Evolutionary conservation across 2,888 invertebrate genomes (phyloP).

Genomic region (Helleia helle): DNA sequence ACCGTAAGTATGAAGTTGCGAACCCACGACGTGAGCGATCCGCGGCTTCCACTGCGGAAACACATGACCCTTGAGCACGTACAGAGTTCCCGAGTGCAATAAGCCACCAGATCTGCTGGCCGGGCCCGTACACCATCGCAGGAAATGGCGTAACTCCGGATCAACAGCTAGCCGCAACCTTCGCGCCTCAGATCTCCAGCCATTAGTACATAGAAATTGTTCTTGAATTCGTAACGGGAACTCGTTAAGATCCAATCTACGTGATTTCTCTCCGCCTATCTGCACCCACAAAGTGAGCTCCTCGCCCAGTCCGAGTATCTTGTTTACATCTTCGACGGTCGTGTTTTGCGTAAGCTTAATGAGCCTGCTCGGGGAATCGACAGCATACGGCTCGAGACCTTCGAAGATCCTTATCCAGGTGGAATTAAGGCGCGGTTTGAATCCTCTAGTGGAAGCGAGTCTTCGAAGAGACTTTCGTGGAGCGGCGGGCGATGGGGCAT

Average conservation of each 20-base stretch:
- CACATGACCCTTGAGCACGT: constrained; percentile 78
- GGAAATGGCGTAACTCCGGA: constrained; percentile 75
- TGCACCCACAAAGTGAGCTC: constrained; percentile 70
- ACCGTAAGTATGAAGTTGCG: constrained; percentile 75
- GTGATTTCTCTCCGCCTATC: constrained; percentile 70
- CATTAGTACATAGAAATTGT: constrained; percentile 71
- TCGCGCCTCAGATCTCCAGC: constrained; percentile 74
- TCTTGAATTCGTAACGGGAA: constrained; percentile 76
- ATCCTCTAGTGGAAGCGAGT: constrained; percentile 67
- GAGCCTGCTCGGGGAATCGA: constrained; percentile 67
- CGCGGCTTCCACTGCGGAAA: constrained; percentile 80
- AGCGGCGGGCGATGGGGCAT: constrained; percentile 64
- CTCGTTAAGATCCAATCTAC: constrained; percentile 70
- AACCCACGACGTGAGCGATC: constrained; percentile 74
- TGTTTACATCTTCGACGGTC: constrained; percentile 69
- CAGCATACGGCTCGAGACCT: constrained; percentile 63
- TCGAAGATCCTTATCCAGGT: constrained; percentile 78
- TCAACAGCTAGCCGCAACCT: constrained; percentile 77
- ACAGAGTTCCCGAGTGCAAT: constrained; percentile 61
- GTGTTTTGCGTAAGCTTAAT: constrained; percentile 74
- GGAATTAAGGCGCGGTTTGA: constrained; percentile 49
- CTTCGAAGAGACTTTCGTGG: constrained; percentile 63
- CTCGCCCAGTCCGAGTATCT: constrained; percentile 60
- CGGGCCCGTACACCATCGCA: constrained; percentile 77
- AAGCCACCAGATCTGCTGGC: constrained; percentile 59